These are phyloP conservation scores for Aptenodytes forsteri DNA, from an alignment of 2,113 vertebrate species.

Conservation along the genomic window DNA sequence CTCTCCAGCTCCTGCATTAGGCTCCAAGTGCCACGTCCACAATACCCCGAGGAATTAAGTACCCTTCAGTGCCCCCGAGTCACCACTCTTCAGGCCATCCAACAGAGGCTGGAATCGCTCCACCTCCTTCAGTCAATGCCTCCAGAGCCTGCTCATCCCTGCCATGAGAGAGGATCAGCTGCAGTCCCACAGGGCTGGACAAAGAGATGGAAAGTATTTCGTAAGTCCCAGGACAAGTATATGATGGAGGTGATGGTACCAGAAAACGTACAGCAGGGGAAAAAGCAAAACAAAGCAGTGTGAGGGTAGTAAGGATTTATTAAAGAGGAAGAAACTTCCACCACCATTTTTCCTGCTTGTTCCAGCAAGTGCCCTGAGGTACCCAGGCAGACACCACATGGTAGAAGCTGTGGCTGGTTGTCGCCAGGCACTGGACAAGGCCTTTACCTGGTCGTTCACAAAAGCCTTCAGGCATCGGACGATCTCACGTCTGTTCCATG, in stretches of 20 bases:
- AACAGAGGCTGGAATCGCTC: constrained; percentile 88
- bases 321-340: not conserved
- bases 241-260: too few species aligned
- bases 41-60: not conserved
- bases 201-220: not conserved
- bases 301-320: not conserved
- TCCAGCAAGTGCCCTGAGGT: not conserved
- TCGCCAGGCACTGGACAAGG: not conserved
- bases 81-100: constrained; percentile 77
- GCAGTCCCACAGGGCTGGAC: not conserved
- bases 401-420: not conserved
- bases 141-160: constrained; percentile 88
- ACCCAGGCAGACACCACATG: not conserved
- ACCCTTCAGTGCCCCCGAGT: constrained; percentile 82
- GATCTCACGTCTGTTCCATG: constrained; percentile 85
- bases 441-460: constrained; percentile 90
- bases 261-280: not conserved
- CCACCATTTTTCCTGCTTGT: not conserved
- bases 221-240: not conserved
- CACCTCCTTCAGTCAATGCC: constrained; percentile 73
- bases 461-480: constrained; percentile 91
- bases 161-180: not conserved
- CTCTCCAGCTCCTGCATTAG: not conserved
- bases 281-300: not conserved
- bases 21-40: not conserved